Evolutionary conservation across 2,113 vertebrate species (phyloP).

Genomic region (human (Homo sapiens)): DNA sequence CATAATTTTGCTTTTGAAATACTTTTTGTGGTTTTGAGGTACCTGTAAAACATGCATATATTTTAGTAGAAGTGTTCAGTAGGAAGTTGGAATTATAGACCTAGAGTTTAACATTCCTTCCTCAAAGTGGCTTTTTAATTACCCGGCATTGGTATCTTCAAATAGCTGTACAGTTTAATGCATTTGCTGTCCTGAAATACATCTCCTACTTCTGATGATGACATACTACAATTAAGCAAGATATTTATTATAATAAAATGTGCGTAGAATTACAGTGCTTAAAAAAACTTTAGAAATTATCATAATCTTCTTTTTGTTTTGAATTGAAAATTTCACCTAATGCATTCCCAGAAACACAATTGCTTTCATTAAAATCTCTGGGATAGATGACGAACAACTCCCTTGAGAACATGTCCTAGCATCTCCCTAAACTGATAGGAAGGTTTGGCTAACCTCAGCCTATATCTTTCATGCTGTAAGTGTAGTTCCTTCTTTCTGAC

Average conservation of each 20-base stretch:
- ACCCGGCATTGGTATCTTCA: not conserved
- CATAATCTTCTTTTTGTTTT: slow-evolving; percentile 29
- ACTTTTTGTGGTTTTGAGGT: not conserved
- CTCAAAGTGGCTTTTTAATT: slow-evolving; percentile 9
- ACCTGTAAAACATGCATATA: not conserved
- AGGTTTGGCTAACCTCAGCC: not conserved
- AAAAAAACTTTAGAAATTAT: slow-evolving; percentile 43
- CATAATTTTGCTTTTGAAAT: slow-evolving; percentile 34
- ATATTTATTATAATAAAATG: slow-evolving; percentile 54
- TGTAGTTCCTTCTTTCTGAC: not conserved
- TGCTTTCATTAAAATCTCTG: slow-evolving; percentile 32
- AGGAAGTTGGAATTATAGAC: slow-evolving; percentile 9
- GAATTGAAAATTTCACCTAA: slow-evolving; percentile 25
- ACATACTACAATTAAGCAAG: slow-evolving; percentile 3
- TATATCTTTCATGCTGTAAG: not conserved
- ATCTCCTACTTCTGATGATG: slow-evolving; percentile 43
- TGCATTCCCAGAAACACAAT: not conserved
- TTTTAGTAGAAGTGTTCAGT: not conserved
- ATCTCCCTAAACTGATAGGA: not conserved
- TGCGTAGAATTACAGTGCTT: not conserved
- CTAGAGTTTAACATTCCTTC: not conserved
- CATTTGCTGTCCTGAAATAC: slow-evolving; percentile 12
- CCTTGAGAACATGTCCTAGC: not conserved
- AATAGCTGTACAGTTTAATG: not conserved
- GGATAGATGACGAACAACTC: slow-evolving; percentile 7